These are phyloP conservation scores for Heliconius ismenius DNA, from an alignment of 2,888 invertebrate species.

Conservation along the genomic window DNA sequence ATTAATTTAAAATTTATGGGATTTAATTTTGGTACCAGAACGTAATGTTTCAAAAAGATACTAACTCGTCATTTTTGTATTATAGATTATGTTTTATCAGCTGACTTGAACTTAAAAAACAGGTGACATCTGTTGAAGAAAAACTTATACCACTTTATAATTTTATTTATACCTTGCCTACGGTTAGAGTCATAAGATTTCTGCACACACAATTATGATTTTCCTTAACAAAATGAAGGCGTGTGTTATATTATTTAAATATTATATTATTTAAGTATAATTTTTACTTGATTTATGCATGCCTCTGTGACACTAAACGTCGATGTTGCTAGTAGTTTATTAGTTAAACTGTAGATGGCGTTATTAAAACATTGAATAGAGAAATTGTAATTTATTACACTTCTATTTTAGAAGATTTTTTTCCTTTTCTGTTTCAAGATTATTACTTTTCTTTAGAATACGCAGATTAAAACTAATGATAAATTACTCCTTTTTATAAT, in stretches of 20 bases:
- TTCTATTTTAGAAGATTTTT: not conserved
- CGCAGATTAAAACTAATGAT: not conserved
- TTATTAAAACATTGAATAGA: not conserved
- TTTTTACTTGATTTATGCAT: not conserved
- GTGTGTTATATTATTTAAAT: not conserved
- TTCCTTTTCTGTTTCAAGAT: too few species aligned
- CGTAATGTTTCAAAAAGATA: not conserved
- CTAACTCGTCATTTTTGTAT: not conserved
- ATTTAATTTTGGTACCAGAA: not conserved
- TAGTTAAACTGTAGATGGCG: slow-evolving; percentile 4
- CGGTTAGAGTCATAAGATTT: not conserved
- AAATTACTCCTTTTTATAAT: not conserved
- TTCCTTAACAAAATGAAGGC: too few species aligned
- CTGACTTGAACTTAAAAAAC: not conserved
- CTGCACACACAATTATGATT: not conserved
- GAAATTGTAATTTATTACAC: not conserved
- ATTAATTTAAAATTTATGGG: not conserved
- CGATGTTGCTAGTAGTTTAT: not conserved
- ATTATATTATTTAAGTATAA: not conserved
- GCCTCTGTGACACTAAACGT: not conserved
- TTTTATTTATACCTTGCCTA: not conserved
- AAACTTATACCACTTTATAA: not conserved
- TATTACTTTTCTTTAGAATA: not conserved
- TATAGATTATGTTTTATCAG: too few species aligned
- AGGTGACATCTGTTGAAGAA: slow-evolving; percentile 16